Evolutionary conservation across 2,888 invertebrate genomes (phyloP).

Genomic region (Lasioglossum figueresi): DNA sequence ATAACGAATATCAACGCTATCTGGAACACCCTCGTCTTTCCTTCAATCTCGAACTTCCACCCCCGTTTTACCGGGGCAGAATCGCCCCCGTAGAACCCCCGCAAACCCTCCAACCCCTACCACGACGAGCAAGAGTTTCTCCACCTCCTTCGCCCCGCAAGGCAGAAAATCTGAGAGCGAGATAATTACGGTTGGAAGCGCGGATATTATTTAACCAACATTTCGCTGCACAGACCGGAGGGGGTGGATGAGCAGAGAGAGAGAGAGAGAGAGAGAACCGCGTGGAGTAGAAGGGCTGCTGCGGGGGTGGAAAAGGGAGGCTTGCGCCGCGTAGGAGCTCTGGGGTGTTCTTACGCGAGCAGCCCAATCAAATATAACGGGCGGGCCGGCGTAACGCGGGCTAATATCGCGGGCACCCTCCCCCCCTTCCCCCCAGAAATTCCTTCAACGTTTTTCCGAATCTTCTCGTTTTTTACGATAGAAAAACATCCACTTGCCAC

Average conservation of each 20-base stretch:
- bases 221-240: conserved; percentile 74
- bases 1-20: conserved; percentile 63
- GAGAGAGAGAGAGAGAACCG: conserved; percentile 31
- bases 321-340: conserved; percentile 62
- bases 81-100: conserved; percentile 14
- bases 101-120: conserved; percentile 18
- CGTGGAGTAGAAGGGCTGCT: background rate
- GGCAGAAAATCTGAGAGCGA: conserved; percentile 81
- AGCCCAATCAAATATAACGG: conserved; percentile 80
- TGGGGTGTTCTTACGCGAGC: conserved; percentile 75
- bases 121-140: conserved; percentile 22
- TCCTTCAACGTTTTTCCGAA: conserved; percentile 71
- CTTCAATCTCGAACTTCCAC: conserved; percentile 72
- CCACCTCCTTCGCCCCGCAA: conserved; percentile 67
- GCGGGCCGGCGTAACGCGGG: conserved; percentile 67
- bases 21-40: conserved; percentile 61
- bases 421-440: conserved; percentile 29
- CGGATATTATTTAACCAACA: conserved; percentile 82
- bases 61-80: conserved; percentile 48
- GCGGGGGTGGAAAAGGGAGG: conserved; percentile 13
- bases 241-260: conserved; percentile 61
- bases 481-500: conserved; percentile 59
- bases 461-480: conserved; percentile 53
- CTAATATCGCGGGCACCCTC: conserved; percentile 67
- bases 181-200: conserved; percentile 82